Base-by-base conservation (phyloP, 1,140 invertebrate genomes). In the Drosophila mojavensis region DNA sequence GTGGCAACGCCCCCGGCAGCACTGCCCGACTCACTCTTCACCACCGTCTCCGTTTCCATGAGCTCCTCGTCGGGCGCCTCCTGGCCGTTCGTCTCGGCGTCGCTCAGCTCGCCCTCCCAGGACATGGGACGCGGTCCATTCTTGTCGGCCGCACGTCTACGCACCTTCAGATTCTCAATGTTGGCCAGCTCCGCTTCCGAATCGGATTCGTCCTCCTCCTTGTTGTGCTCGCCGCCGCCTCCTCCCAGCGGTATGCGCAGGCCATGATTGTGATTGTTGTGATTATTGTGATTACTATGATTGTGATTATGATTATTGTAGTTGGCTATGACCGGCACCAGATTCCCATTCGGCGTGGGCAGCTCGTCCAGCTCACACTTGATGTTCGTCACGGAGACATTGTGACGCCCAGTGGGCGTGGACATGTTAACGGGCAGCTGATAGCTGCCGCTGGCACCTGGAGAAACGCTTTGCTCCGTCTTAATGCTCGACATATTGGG, bases 21-120 rank as follows among this genome's bases (percentile, higher is more conserved):
- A 47, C 28, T 51, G 33, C 41, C 10, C 41, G 61, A 47, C 61
- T 91, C 91, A 17, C 79, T 90, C 30, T 91, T 91, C 45, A 92
- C 88, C 9, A 91, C 75, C 24, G 72, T 81, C 65, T 92, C 91
- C n/a, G 90, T 91, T 20, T 92, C 92, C 92, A 92, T 92, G 4
- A 90, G 69, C 45, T 92, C 93, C 93, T 95, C 91, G n/a, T 24
- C 54, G 20, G 56, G 3, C 30, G 7, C n/a, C 36, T 20, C 47
- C 28, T 53, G 11, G 36, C 67, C 59, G 5, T 83, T 78, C 33
- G 74, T 82, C 53, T 91, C 90, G 91, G 94, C 81, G 81, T 98
- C 97, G 1, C 96, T 97, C 0, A 98, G 93, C 92, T 97, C 97
- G 13, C 97, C 97, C 91, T 98, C 97, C 97, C 97, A 97, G 2